These are phyloP conservation scores for Lutraria lutraria DNA, from an alignment of 2,888 invertebrate species.

Conservation along the genomic window DNA sequence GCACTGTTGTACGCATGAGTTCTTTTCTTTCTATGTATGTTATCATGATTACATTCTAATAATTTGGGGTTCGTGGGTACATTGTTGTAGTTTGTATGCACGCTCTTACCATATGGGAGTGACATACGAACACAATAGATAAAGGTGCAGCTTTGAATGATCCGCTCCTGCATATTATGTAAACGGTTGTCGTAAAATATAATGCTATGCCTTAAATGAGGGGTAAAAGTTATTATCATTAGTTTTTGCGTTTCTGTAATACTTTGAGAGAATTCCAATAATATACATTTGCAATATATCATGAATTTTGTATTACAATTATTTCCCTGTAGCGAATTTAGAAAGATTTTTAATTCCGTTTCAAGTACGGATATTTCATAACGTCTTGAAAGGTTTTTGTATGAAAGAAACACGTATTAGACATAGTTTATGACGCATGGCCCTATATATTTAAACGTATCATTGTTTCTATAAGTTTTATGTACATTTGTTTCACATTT, in stretches of 20 bases:
- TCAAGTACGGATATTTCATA: not conserved
- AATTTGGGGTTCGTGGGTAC: too few relatives aligned
- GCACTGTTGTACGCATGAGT: too few relatives aligned
- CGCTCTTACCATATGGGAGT: too few relatives aligned
- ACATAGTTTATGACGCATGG: not conserved
- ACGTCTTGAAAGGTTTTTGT: not conserved
- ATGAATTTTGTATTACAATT: not conserved
- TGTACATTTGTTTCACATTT: not conserved
- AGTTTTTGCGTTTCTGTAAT: not conserved
- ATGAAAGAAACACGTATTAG: not conserved
- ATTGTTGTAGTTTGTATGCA: too few relatives aligned
- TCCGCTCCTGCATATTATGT: too few relatives aligned
- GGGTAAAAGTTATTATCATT: too few relatives aligned
- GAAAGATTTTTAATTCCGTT: not conserved
- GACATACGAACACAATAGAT: too few relatives aligned
- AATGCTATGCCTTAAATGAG: too few relatives aligned
- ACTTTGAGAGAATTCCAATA: not conserved
- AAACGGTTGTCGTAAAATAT: too few relatives aligned
- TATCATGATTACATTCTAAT: too few relatives aligned
- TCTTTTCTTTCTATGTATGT: too few relatives aligned
- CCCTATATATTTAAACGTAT: not conserved
- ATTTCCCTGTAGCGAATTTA: not conserved
- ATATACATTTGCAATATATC: not conserved
- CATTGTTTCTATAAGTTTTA: slow-evolving; percentile 7
- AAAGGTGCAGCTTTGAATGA: too few relatives aligned